A percentile compares a stretch with the other conserved stretches of the same genome.
Evolutionary conservation across 2,888 invertebrate genomes (phyloP).

Genomic region (Leptopilina syphax): DNA sequence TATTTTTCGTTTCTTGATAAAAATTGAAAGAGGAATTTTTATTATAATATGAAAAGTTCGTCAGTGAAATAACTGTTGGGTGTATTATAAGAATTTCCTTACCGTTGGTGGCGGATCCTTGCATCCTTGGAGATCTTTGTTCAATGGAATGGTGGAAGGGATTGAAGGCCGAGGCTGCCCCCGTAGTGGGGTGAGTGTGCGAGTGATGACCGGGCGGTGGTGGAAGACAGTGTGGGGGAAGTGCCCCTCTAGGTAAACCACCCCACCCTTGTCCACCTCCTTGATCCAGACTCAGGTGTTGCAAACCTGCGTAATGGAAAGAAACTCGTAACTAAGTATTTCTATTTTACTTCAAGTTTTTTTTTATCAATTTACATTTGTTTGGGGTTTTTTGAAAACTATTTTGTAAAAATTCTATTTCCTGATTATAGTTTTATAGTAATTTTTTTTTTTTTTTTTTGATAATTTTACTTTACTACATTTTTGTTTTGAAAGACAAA

Average conservation of each 20-base stretch:
- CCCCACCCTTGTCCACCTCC: constrained; percentile 73
- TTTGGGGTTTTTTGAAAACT: too few relatives aligned
- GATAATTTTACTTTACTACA: too few relatives aligned
- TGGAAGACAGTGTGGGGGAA: constrained; percentile 75
- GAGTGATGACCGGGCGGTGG: constrained; percentile 73
- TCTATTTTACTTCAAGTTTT: not conserved
- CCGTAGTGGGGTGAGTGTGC: constrained; percentile 69
- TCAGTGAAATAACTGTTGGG: not conserved
- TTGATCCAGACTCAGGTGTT: constrained; percentile 74
- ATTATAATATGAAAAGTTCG: not conserved
- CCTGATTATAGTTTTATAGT: too few relatives aligned
- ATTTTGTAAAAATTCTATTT: too few relatives aligned
- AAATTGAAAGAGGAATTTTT: constrained; percentile 3
- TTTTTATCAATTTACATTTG: not conserved
- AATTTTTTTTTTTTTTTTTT: too few relatives aligned
- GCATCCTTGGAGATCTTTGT: constrained; percentile 72
- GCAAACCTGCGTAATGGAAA: constrained; percentile 68
- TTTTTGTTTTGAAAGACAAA: too few relatives aligned
- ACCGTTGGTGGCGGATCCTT: constrained; percentile 66
- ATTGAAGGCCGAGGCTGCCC: constrained; percentile 73
- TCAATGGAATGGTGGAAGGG: constrained; percentile 74
- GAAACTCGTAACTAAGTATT: constrained; percentile 56
- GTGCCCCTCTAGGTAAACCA: constrained; percentile 70
- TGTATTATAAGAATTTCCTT: constrained; percentile 42
- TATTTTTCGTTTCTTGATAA: not conserved